A percentile compares a stretch with the other conserved stretches of the same genome.
Conservation (phyloP, 2,113 vertebrate species). For the Heliornis fulica region DNA sequence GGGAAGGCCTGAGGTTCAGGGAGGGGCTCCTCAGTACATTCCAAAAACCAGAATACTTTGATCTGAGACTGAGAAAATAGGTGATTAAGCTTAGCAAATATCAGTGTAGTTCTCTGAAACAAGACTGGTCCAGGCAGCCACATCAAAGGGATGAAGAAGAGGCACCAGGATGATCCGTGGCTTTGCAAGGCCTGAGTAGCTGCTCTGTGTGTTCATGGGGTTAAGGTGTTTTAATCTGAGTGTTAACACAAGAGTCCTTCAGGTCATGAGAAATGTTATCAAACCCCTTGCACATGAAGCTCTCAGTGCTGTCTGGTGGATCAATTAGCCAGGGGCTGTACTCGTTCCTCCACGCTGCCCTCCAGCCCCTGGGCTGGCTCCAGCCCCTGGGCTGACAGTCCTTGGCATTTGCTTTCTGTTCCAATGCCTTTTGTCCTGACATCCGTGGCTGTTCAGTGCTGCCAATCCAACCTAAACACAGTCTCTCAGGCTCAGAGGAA, state of each 20-base stretch:
- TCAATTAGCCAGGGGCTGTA: background rate
- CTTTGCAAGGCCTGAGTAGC: background rate
- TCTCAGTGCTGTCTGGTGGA: conserved; percentile 31
- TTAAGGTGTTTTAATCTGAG: background rate
- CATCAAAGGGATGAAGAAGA: background rate
- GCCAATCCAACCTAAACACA: background rate
- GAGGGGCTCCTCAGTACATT: background rate
- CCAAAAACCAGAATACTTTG: background rate
- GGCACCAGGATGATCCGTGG: background rate
- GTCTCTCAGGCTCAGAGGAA: background rate
- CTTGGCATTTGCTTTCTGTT: conserved; percentile 37
- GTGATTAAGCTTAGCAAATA: background rate
- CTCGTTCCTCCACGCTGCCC: conserved; percentile 8
- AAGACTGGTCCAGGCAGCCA: background rate
- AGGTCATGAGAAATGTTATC: background rate
- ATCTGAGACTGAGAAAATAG: no score
- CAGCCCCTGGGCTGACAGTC: background rate
- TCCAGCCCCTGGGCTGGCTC: no score
- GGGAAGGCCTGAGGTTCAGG: background rate
- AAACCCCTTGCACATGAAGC: background rate
- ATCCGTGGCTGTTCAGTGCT: background rate
- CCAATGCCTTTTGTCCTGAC: background rate
- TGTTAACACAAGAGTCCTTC: background rate
- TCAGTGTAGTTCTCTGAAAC: background rate
- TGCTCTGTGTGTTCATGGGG: background rate